Evolutionary conservation across 2,113 vertebrate genomes (phyloP).

Genomic region (Charina bottae): DNA sequence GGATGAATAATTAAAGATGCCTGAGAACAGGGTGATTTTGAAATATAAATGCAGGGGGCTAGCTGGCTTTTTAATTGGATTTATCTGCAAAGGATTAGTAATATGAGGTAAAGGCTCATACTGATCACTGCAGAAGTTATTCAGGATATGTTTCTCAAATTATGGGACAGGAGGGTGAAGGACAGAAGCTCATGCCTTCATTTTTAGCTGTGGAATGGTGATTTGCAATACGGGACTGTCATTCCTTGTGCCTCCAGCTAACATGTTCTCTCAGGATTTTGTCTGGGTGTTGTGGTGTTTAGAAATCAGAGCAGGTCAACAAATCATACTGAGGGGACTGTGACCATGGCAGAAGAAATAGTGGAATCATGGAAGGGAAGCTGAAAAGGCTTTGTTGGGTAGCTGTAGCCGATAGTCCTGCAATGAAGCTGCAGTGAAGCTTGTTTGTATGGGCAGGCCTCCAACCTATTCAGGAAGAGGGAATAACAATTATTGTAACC

Average conservation of each 20-base stretch:
- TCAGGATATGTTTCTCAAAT: constrained; percentile 1
- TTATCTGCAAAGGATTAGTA: constrained; percentile 25
- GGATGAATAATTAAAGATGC: constrained; percentile 41
- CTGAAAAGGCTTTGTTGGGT: background rate
- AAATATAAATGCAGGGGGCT: constrained; percentile 34
- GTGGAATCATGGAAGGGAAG: background rate
- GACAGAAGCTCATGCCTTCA: background rate
- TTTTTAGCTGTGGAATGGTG: background rate
- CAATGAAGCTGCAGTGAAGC: background rate
- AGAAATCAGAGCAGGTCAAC: background rate
- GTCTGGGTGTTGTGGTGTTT: background rate
- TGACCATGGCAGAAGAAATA: background rate
- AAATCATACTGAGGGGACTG: background rate
- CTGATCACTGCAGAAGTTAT: constrained; percentile 9
- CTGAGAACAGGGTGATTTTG: constrained; percentile 30
- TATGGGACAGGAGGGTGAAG: no score
- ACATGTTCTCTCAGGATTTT: background rate
- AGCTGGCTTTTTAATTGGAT: constrained; percentile 22
- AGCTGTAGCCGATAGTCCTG: background rate
- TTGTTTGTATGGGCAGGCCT: background rate
- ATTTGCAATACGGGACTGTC: background rate
- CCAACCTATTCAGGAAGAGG: background rate
- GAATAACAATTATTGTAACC: background rate
- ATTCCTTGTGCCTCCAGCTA: background rate
- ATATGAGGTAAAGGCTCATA: background rate